Conservation (phyloP, 2,888 invertebrate genomes). For the Nemotelus nigrinus region DNA sequence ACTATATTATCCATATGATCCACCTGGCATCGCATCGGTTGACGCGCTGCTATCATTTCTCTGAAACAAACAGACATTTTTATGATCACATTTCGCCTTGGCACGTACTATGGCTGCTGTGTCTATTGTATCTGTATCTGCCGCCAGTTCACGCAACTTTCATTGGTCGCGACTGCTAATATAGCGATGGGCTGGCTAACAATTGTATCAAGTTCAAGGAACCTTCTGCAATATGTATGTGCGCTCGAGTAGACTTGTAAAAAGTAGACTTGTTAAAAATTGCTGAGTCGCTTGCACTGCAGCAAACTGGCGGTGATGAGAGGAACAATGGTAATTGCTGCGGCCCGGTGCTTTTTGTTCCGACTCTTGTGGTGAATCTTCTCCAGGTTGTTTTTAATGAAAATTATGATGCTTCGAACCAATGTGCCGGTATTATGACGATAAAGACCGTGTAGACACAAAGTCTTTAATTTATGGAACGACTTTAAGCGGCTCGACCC, state of each 20-base stretch:
- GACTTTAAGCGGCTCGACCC: background rate
- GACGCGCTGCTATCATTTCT: too few species aligned
- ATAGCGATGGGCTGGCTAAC: background rate
- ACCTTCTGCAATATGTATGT: conserved; percentile 12
- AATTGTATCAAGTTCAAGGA: conserved; percentile 34
- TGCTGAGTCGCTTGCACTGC: too few species aligned
- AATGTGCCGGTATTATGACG: background rate
- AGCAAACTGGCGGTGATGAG: background rate
- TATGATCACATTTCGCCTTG: background rate
- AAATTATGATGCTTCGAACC: background rate
- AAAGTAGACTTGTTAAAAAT: background rate
- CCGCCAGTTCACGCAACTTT: too few species aligned
- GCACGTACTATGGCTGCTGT: background rate
- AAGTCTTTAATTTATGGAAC: conserved; percentile 7
- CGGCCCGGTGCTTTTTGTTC: background rate
- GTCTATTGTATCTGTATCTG: too few species aligned
- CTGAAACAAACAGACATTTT: too few species aligned
- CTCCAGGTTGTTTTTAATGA: background rate
- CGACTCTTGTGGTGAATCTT: background rate
- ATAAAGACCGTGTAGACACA: background rate
- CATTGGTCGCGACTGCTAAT: too few species aligned
- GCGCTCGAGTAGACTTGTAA: background rate
- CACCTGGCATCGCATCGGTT: too few species aligned
- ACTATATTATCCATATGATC: too few species aligned
- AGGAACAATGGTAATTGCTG: background rate